Percentiles rank a stretch among this genome's conserved stretches.
These are phyloP conservation scores for Siderastrea siderea DNA, from an alignment of 92 coral and sea anemone species.

Conservation along the genomic window DNA sequence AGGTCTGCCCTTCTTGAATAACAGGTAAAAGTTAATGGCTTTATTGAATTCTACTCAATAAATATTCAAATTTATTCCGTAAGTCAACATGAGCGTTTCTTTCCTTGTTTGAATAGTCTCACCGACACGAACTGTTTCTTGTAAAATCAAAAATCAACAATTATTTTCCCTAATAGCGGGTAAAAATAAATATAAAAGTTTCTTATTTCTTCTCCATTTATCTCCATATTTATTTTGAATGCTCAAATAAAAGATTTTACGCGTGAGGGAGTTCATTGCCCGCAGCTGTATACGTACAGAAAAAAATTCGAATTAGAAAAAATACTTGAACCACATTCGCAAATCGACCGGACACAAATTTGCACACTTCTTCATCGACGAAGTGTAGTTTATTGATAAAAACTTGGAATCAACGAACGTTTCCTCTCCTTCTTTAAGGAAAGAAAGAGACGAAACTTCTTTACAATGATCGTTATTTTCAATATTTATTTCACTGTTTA, in stretches of 20 bases:
- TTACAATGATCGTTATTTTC: not conserved
- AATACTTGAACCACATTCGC: not conserved
- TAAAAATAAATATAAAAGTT: not conserved
- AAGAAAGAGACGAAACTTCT: not conserved
- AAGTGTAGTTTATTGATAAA: not conserved
- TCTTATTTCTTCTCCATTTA: not conserved
- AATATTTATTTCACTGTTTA: not conserved
- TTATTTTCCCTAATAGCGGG: not conserved
- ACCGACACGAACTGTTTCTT: not conserved
- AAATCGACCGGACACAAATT: no score
- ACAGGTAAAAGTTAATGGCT: not conserved
- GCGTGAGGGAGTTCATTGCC: no score
- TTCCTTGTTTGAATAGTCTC: not conserved
- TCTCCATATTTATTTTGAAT: not conserved
- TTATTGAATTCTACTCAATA: not conserved
- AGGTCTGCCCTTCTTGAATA: no score
- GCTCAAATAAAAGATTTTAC: not conserved
- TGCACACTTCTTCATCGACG: not conserved
- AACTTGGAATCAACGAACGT: not conserved
- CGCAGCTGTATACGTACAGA: not conserved
- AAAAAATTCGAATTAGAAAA: not conserved
- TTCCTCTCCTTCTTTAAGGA: not conserved
- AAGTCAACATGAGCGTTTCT: not conserved
- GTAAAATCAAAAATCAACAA: no score
- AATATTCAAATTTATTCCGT: not conserved